Percentiles rank a stretch among this genome's conserved stretches.
These are phyloP conservation scores for Nasonia longicornis DNA, from an alignment of 1,140 invertebrate species.

Conservation along the genomic window DNA sequence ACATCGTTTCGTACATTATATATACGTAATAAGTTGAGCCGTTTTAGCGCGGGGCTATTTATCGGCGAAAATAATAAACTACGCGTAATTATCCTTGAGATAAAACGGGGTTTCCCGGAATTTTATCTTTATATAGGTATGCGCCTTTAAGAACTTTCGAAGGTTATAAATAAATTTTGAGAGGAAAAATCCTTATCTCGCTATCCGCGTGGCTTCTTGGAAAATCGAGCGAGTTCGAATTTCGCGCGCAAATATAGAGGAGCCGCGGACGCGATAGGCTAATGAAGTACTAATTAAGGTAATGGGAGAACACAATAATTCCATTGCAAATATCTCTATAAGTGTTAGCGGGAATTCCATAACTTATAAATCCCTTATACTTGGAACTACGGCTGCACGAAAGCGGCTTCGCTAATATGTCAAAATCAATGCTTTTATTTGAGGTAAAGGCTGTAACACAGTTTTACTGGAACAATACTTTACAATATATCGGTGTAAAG, in stretches of 20 bases:
- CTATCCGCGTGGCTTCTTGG: not conserved
- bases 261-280: not conserved
- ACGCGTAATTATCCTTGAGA: slow-evolving; percentile 27
- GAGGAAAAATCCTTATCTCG: not conserved
- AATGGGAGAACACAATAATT: slow-evolving; percentile 3
- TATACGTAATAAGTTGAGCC: not conserved
- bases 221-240: not conserved
- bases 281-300: not conserved
- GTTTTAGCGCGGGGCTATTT: not conserved
- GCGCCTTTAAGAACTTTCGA: not conserved
- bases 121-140: slow-evolving; percentile 25
- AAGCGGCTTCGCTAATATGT: not conserved
- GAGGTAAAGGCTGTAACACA: not conserved
- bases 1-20: slow-evolving; percentile 14
- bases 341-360: not conserved
- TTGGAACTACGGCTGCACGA: no score
- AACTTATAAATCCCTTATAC: not conserved
- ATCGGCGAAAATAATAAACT: slow-evolving; percentile 32
- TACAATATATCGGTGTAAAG: not conserved
- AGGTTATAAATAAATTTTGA: slow-evolving; percentile 19
- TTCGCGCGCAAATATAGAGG: not conserved
- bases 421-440: not conserved
- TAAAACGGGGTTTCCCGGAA: slow-evolving; percentile 3
- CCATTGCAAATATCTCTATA: slow-evolving; percentile 1
- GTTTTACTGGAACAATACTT: slow-evolving; percentile 11